A percentile compares a stretch with the other conserved stretches of the same genome.
phyloP scores from a whole-genome alignment of 2,113 vertebrate species.

The Silurus meridionalis region DNA sequence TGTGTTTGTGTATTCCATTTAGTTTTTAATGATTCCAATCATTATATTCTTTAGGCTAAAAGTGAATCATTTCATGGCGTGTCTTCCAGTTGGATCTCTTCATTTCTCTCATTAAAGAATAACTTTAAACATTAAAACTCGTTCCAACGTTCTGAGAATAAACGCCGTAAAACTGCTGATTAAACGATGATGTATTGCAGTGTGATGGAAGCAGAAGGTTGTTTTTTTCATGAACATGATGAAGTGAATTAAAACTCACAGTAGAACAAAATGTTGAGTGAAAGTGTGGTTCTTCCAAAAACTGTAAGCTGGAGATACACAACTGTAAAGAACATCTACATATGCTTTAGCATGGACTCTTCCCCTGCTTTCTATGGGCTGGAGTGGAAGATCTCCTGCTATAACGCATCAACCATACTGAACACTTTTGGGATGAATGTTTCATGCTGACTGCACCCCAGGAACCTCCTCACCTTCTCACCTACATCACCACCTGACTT shows the following conservation, averaged over 20 bases:
- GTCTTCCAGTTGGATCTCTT: not conserved
- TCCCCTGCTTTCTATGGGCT: too few species aligned
- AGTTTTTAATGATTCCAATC: conserved; percentile 13
- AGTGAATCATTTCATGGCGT: conserved; percentile 1
- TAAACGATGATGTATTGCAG: conserved; percentile 5
- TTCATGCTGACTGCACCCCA: too few species aligned
- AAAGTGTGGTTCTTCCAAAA: too few species aligned
- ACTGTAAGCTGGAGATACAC: too few species aligned
- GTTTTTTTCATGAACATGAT: not conserved
- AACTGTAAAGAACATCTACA: too few species aligned
- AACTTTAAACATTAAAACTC: not conserved
- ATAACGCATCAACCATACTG: too few species aligned
- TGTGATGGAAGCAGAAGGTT: not conserved
- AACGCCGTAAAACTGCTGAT: conserved; percentile 2
- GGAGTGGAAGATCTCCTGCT: too few species aligned
- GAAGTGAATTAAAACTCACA: not conserved
- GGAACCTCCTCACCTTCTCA: too few species aligned
- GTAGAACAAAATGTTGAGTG: too few species aligned
- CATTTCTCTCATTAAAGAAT: conserved; percentile 18
- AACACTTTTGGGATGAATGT: too few species aligned
- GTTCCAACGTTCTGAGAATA: not conserved
- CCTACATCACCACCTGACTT: too few species aligned
- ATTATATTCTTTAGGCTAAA: conserved; percentile 6
- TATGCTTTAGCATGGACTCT: too few species aligned
- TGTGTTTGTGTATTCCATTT: not conserved